These are phyloP conservation scores for Tylochromis polylepis DNA, from an alignment of 2,113 vertebrate genomes.

Conservation along the genomic window DNA sequence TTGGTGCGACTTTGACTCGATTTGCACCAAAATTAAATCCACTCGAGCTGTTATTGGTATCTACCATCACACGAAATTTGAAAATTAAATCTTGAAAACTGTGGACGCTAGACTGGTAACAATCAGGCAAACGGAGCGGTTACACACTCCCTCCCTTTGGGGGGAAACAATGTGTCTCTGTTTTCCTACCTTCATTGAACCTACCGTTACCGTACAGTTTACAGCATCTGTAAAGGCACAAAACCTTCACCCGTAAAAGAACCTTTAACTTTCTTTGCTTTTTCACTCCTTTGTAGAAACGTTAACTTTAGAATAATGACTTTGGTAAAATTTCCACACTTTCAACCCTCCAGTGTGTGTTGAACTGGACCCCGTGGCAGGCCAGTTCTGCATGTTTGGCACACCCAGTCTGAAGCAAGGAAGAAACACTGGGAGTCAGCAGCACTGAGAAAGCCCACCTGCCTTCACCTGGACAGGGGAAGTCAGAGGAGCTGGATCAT, in stretches of 20 bases:
- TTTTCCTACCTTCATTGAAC: neutral
- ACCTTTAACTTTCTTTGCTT: neutral
- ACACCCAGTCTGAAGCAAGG: rapidly evolving
- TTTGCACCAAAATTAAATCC: neutral
- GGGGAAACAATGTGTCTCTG: rapidly evolving
- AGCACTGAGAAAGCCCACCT: neutral
- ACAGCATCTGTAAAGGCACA: neutral
- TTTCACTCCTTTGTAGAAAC: neutral
- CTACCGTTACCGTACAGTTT: neutral
- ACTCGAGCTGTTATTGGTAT: neutral
- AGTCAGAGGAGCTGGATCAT: neutral
- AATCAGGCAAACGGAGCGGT: neutral
- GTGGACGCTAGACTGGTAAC: neutral
- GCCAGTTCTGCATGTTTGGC: neutral
- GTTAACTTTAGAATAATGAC: neutral
- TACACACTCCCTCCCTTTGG: rapidly evolving
- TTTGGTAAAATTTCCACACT: neutral
- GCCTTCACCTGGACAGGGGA: neutral
- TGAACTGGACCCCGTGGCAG: neutral
- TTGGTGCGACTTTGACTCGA: neutral
- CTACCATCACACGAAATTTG: rapidly evolving
- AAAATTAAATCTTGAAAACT: neutral
- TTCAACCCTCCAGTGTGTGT: neutral
- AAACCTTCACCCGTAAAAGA: neutral
- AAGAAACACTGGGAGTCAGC: neutral